Percentiles rank a stretch among this genome's conserved stretches.
Conservation (phyloP, 2,888 invertebrate genomes). For the Melitaea athalia region DNA sequence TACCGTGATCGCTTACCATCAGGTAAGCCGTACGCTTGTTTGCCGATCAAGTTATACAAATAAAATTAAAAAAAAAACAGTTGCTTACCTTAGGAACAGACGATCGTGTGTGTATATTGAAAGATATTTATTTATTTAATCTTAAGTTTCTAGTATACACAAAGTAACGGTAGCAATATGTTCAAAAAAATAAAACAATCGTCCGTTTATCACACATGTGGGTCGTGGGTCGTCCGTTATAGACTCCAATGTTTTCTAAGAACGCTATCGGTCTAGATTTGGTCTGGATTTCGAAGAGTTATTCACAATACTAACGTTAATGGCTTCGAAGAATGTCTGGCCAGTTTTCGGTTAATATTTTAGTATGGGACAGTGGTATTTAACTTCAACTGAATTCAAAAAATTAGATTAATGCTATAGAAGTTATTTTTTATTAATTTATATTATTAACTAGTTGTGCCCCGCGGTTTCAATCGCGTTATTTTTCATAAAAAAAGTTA, state of each 20-base stretch:
- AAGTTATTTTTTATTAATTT: too few species aligned
- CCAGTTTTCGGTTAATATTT: neutral
- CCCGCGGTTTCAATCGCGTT: too few species aligned
- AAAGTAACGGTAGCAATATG: neutral
- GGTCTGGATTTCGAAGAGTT: slow-evolving; percentile 28
- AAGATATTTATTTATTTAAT: too few species aligned
- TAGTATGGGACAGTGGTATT: neutral
- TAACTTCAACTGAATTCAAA: neutral
- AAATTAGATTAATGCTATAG: too few species aligned
- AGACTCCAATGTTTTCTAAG: slow-evolving; percentile 11
- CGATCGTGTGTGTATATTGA: too few species aligned
- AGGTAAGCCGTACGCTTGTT: too few species aligned
- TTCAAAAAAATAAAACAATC: neutral
- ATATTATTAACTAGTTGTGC: too few species aligned
- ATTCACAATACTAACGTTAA: slow-evolving; percentile 30
- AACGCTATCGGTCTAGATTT: slow-evolving; percentile 27
- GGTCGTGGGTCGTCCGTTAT: neutral
- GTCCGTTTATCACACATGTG: neutral
- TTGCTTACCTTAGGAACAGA: too few species aligned
- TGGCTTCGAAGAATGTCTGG: slow-evolving; percentile 31
- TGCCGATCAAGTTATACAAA: too few species aligned
- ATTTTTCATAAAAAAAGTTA: too few species aligned
- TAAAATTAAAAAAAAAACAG: too few species aligned
- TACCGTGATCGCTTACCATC: too few species aligned
- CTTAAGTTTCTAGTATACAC: neutral